phyloP scores from a whole-genome alignment of 1,140 invertebrate species.

The Drosophila seguyi region DNA sequence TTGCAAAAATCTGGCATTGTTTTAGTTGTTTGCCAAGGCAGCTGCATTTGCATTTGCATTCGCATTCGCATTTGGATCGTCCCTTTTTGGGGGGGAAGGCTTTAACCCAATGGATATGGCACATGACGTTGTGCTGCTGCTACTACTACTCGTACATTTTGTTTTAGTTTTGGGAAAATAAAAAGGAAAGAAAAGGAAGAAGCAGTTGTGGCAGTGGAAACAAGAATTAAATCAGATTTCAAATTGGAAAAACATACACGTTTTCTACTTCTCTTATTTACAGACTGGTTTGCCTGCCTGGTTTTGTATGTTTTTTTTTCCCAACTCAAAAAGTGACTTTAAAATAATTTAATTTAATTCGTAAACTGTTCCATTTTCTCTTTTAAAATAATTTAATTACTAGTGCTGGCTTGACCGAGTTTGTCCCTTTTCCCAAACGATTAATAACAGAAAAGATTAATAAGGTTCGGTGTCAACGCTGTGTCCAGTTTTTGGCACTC shows the following conservation, averaged over 20 bases:
- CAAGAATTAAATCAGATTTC: conserved; percentile 16
- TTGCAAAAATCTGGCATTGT: conserved; percentile 57
- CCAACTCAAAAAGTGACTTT: background rate
- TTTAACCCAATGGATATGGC: conserved; percentile 30
- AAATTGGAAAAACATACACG: conserved; percentile 8
- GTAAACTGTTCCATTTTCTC: background rate
- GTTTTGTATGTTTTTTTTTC: background rate
- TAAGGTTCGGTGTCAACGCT: conserved; percentile 17
- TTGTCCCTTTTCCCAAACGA: conserved; percentile 8
- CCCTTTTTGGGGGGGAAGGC: conserved; percentile 4
- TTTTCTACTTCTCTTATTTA: background rate
- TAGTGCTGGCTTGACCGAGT: background rate
- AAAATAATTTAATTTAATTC: background rate
- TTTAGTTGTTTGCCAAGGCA: conserved; percentile 49
- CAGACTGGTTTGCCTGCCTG: background rate
- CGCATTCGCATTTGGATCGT: conserved; percentile 22
- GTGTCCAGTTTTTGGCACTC: conserved; percentile 2
- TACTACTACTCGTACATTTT: conserved; percentile 6
- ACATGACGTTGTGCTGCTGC: conserved; percentile 16
- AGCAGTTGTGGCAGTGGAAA: background rate
- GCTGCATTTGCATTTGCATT: conserved; percentile 50
- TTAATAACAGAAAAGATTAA: conserved; percentile 33
- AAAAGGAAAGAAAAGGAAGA: background rate
- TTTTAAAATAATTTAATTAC: background rate
- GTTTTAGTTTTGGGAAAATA: background rate